A percentile compares a stretch with the other conserved stretches of the same genome.
Conservation (phyloP, 2,113 vertebrate genomes). For the Brachypteracias leptosomus region DNA sequence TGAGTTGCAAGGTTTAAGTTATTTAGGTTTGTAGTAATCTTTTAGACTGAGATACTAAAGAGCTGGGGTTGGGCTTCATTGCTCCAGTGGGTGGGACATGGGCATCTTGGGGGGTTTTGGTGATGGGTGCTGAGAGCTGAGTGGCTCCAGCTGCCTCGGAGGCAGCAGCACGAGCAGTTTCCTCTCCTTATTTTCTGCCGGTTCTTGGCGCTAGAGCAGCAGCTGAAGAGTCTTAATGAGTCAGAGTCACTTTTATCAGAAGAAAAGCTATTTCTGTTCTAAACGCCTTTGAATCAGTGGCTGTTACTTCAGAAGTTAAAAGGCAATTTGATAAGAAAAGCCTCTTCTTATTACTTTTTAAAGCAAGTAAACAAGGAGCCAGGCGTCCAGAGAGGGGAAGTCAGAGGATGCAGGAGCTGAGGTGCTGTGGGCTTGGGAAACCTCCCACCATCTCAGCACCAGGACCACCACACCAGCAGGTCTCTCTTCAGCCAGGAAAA, state of each 20-base stretch:
- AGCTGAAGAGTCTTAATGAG: no score
- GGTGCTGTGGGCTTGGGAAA: not conserved
- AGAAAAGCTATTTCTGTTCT: no score
- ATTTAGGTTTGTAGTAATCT: not conserved
- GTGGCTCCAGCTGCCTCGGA: not conserved
- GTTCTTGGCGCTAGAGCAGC: no score
- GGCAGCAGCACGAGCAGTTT: not conserved
- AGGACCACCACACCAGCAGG: accelerated
- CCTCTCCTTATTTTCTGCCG: no score
- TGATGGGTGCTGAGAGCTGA: not conserved
- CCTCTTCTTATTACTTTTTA: not conserved
- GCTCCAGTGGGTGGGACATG: not conserved
- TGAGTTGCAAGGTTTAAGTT: not conserved
- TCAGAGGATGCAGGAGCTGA: not conserved
- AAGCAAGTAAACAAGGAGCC: not conserved
- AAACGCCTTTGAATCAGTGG: no score
- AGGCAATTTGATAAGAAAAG: not conserved
- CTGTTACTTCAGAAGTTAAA: not conserved
- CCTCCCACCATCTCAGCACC: accelerated
- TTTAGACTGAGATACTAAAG: not conserved
- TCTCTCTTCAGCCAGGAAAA: not conserved
- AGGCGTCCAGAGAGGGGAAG: accelerated
- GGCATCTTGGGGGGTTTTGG: not conserved
- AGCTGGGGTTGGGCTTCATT: not conserved
- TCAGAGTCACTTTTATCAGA: no score